These are phyloP conservation scores for Epinotia brunnichana DNA, from an alignment of 2,888 invertebrate species.

Conservation along the genomic window DNA sequence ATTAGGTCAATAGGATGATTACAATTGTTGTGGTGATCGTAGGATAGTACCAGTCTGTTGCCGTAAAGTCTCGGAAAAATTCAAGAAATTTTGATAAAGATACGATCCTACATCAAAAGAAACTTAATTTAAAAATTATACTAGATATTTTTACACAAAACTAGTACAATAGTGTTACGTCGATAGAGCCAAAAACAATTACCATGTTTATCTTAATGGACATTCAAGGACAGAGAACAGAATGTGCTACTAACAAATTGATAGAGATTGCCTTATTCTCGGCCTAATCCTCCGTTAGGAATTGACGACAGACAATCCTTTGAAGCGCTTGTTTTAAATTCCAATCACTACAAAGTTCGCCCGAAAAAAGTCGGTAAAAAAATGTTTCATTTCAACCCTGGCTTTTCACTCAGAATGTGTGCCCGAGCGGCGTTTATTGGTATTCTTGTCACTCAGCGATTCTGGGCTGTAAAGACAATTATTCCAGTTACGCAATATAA, in stretches of 20 bases:
- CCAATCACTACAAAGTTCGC: constrained; percentile 36
- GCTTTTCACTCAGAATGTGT: constrained; percentile 38
- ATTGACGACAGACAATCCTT: constrained; percentile 35
- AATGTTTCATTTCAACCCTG: constrained; percentile 41
- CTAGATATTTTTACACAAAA: no score
- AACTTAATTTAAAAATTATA: no score
- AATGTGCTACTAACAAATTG: neutral
- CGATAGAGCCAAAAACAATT: no score
- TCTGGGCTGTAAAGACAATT: constrained; percentile 30
- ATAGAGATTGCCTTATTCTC: constrained; percentile 10
- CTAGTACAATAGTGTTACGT: no score
- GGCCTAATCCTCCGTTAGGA: constrained; percentile 2
- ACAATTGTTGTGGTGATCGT: no score
- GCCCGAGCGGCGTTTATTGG: constrained; percentile 37
- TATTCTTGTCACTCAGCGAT: constrained; percentile 40
- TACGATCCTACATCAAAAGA: no score
- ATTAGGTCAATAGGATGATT: no score
- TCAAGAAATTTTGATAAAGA: no score
- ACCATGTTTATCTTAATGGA: no score
- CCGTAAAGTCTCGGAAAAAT: no score
- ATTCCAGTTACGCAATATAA: constrained; percentile 19
- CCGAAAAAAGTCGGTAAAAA: constrained; percentile 33
- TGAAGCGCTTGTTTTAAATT: constrained; percentile 40
- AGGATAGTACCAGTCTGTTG: no score
- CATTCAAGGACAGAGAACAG: no score